A percentile compares a stretch with the other conserved stretches of the same genome.
phyloP scores from a whole-genome alignment of 2,113 vertebrate species.

The Progne subis region DNA sequence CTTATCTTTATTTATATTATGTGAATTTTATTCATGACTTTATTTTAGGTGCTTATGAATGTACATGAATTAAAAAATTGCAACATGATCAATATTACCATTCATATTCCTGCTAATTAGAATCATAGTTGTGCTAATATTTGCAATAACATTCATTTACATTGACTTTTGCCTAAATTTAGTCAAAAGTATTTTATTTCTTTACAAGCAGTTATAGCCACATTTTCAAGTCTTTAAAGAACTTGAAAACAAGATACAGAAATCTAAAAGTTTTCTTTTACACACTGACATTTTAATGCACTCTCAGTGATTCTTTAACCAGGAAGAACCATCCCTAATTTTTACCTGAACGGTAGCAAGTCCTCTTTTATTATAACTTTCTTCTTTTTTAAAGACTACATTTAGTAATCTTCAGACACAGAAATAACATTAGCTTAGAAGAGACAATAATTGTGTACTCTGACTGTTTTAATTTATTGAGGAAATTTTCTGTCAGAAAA shows the following conservation, averaged over 20 bases:
- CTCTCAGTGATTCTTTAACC: neutral
- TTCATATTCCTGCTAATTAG: neutral
- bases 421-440: neutral
- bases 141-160: neutral
- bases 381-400: rapidly evolving
- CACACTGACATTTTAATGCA: neutral
- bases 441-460: neutral
- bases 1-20: neutral
- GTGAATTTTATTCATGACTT: neutral
- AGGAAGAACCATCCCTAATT: neutral
- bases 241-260: neutral
- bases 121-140: neutral
- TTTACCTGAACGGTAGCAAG: neutral
- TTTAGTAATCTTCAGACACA: neutral
- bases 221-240: neutral
- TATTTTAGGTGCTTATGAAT: neutral
- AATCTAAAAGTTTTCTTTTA: neutral
- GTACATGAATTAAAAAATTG: neutral
- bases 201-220: neutral
- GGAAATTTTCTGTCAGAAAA: neutral
- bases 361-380: neutral
- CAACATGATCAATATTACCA: neutral
- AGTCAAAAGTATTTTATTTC: neutral
- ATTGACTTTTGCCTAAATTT: neutral
- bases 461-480: neutral